Conservation (phyloP, 2,113 vertebrate genomes). For the Myxocyprinus asiaticus region DNA sequence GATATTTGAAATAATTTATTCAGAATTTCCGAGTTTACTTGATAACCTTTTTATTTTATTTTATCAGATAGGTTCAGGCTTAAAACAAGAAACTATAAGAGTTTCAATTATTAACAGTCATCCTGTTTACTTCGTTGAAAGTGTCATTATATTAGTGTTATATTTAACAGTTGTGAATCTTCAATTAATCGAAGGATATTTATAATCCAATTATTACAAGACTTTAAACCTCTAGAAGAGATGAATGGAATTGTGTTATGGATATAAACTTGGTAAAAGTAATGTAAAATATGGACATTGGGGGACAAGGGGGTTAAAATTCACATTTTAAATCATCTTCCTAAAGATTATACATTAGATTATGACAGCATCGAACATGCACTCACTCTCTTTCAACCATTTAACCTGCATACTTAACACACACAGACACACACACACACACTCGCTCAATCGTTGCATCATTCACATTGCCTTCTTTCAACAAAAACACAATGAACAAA, state of each 20-base stretch:
- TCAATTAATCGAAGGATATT: slow-evolving; percentile 32
- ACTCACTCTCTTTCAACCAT: no score
- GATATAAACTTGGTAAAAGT: slow-evolving; percentile 46
- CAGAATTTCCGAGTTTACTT: slow-evolving; percentile 69
- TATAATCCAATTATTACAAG: slow-evolving; percentile 27
- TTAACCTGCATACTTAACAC: no score
- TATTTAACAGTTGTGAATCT: slow-evolving; percentile 24
- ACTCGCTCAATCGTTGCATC: slow-evolving; percentile 50
- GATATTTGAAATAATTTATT: slow-evolving; percentile 98
- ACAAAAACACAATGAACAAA: slow-evolving; percentile 65
- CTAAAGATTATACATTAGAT: slow-evolving; percentile 41
- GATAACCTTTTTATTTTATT: slow-evolving; percentile 60
- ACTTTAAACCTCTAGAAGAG: neutral
- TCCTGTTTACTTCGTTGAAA: slow-evolving; percentile 78
- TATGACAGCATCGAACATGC: no score
- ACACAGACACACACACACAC: slow-evolving; percentile 41
- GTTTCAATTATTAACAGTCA: slow-evolving; percentile 53
- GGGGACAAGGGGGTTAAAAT: slow-evolving; percentile 58
- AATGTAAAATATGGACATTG: slow-evolving; percentile 61
- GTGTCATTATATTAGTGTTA: slow-evolving; percentile 34
- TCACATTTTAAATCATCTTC: slow-evolving; percentile 73
- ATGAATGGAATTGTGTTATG: neutral
- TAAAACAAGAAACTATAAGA: slow-evolving; percentile 61
- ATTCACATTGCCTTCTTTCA: slow-evolving; percentile 59
- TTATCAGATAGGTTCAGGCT: slow-evolving; percentile 67